phyloP scores from a whole-genome alignment of 2,888 invertebrate species.

The Pherbina coryleti region DNA sequence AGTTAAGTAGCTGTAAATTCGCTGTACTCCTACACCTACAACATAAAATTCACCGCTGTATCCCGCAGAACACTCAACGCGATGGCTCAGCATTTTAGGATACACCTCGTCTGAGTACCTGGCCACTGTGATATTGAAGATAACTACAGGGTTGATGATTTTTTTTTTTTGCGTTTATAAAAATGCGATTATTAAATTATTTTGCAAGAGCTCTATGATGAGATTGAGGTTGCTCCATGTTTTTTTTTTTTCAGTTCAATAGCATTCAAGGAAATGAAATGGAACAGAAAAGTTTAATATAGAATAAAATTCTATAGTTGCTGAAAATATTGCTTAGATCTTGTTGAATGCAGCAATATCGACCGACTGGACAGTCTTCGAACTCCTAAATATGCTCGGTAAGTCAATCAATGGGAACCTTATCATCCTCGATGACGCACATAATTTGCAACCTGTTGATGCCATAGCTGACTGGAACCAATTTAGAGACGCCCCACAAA shows the following conservation, averaged over 20 bases:
- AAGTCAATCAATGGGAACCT: slow-evolving; percentile 90
- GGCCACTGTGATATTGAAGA: no score
- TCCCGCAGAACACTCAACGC: no score
- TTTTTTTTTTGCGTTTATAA: no score
- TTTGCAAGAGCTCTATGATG: no score
- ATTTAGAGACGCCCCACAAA: slow-evolving; percentile 95
- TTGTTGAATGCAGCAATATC: slow-evolving; percentile 99
- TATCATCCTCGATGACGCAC: slow-evolving; percentile 96
- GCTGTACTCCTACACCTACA: no score
- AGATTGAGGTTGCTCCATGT: background rate
- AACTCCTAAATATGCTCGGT: slow-evolving; percentile 90
- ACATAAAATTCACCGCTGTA: no score
- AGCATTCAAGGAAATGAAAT: slow-evolving; percentile 35
- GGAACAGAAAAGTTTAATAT: slow-evolving; percentile 12
- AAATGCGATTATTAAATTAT: no score
- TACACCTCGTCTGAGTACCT: no score
- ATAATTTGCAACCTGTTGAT: slow-evolving; percentile 95
- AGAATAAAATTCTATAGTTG: background rate
- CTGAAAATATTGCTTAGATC: slow-evolving; percentile 75
- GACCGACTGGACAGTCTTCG: slow-evolving; percentile 95
- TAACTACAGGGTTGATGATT: no score
- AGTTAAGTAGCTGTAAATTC: no score
- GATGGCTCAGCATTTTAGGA: no score
- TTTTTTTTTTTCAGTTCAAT: slow-evolving; percentile 18
- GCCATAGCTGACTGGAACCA: slow-evolving; percentile 95